These are phyloP conservation scores for Alitta virens DNA, from an alignment of 2,888 invertebrate genomes.

Conservation along the genomic window DNA sequence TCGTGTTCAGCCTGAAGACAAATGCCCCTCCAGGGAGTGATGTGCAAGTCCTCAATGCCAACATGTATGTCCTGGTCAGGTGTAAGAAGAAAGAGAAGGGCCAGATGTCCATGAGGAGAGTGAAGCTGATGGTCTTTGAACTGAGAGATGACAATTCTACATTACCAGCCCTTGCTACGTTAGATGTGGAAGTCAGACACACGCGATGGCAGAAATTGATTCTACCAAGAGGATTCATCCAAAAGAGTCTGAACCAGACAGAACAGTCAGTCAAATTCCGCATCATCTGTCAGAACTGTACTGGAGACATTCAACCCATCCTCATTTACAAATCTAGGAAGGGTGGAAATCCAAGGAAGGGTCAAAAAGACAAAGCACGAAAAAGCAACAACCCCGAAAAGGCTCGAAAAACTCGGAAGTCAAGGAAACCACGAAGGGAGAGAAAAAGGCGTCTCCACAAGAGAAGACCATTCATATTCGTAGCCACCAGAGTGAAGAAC, in stretches of 20 bases:
- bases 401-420: not conserved
- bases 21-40: not conserved
- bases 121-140: constrained; percentile 11
- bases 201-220: constrained; percentile 18
- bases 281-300: constrained; percentile 14
- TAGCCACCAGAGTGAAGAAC: constrained; percentile 4
- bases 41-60: constrained; percentile 10
- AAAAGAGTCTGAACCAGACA: not conserved
- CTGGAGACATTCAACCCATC: constrained; percentile 6
- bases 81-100: not conserved
- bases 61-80: constrained; percentile 9
- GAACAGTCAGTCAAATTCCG: not conserved
- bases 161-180: not conserved
- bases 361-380: no score
- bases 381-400: not conserved
- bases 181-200: constrained; percentile 11
- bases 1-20: constrained; percentile 6
- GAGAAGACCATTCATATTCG: constrained; percentile 13
- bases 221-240: constrained; percentile 10
- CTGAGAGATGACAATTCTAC: not conserved
- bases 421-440: constrained; percentile 2
- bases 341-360: not conserved
- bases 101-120: not conserved
- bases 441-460: constrained; percentile 4
- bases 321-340: not conserved